Evolutionary conservation across 37 sponge, comb jelly and placozoan species (phyloP), one percentile per base, ranked within the genome.

Genomic region (Agelas oroides): DNA sequence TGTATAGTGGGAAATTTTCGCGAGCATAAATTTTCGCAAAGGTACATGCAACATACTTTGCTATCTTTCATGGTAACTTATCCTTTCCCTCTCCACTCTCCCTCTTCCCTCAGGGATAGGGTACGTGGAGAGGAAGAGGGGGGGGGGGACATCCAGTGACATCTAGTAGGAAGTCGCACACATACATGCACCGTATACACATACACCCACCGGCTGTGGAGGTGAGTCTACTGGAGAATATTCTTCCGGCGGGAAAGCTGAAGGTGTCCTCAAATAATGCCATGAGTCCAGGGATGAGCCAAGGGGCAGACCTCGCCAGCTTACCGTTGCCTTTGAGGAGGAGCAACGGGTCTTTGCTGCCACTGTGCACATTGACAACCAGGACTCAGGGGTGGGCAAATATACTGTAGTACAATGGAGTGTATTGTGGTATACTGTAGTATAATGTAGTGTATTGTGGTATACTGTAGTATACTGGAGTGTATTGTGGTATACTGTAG

Each of bases 51-150:
- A n/a, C n/a, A n/a, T n/a, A n/a, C n/a, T n/a, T n/a, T n/a, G n/a
- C n/a, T n/a, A n/a, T n/a, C n/a, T n/a, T n/a, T n/a, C n/a, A 90
- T 98, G 80, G 85, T 82, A 63, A 89, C 89, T 65, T 96, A 94
- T 93, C 92, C 86, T 82, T 78, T 98, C 66, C 85, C 85, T 32
- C 96, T 95, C 88, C 95, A 94, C 99, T 96, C 82, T 85, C 90
- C 32, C 96, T 98, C 84, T 89, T 98, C 18, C 92, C 94, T 40
- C n/a, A 67, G 59, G 53, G 81, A 81, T 59, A 83, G 36, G 65
- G 84, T 83, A 20, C 6, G 60, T 82, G 46, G 46, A 12, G 46
- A 46, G 3, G n/a, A n/a, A n/a, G n/a, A n/a, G n/a, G n/a, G n/a
- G n/a, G n/a, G 46, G 46, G 3, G 46, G 3, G 46, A 46, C n/a